phyloP scores from a whole-genome alignment of 1,140 invertebrate species.

The Drosophila elegans region DNA sequence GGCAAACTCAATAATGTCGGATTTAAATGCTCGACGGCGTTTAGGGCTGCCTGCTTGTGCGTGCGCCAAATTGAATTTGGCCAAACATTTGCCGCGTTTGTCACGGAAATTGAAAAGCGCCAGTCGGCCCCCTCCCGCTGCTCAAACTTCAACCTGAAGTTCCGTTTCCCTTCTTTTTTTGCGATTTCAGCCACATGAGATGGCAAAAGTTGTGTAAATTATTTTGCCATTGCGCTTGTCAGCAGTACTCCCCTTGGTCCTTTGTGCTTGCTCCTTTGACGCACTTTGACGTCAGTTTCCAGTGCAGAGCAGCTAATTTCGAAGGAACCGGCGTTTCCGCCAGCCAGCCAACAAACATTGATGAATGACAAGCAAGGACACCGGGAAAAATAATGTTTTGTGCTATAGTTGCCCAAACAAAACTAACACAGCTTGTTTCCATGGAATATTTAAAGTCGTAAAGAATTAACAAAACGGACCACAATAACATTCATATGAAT shows the following conservation, averaged over 20 bases:
- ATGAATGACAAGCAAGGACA: conserved; percentile 57
- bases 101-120: conserved; percentile 77
- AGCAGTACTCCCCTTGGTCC: conserved; percentile 3
- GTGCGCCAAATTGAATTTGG: conserved; percentile 68
- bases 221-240: conserved; percentile 68
- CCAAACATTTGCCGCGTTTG: conserved; percentile 66
- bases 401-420: neutral
- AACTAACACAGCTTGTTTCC: neutral
- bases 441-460: no score
- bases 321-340: conserved; percentile 24
- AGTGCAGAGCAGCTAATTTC: conserved; percentile 68
- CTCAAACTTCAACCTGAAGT: conserved; percentile 30
- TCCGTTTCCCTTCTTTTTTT: conserved; percentile 22
- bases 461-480: no score
- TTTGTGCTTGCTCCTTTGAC: conserved; percentile 60
- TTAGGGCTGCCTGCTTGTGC: conserved; percentile 15
- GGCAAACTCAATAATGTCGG: conserved; percentile 78
- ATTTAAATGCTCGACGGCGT: conserved; percentile 73
- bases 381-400: neutral
- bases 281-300: conserved; percentile 79
- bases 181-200: conserved; percentile 48
- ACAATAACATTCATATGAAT: no score
- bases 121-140: conserved; percentile 7
- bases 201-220: conserved; percentile 78
- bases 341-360: conserved; percentile 32